Evolutionary conservation across 2,888 invertebrate genomes (phyloP).

Genomic region (Vanessa cardui): DNA sequence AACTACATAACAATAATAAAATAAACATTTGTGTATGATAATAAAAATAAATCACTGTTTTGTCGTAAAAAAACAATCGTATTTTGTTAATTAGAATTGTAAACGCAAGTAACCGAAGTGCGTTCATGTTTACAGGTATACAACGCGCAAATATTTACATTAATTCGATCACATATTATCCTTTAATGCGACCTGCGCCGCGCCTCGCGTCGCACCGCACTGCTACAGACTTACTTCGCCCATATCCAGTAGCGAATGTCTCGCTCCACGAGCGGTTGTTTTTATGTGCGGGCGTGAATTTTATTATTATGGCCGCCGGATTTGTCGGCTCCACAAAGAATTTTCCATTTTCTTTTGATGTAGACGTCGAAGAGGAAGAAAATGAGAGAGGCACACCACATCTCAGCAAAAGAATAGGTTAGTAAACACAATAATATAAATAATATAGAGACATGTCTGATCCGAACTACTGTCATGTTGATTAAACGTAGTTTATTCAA

Average conservation of each 20-base stretch:
- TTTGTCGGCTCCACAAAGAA: slow-evolving; percentile 78
- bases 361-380: slow-evolving; percentile 71
- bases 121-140: too few relatives aligned
- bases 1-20: too few relatives aligned
- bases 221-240: slow-evolving; percentile 5
- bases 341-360: slow-evolving; percentile 79
- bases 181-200: slow-evolving; percentile 17
- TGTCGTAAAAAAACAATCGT: too few relatives aligned
- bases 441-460: neutral
- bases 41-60: too few relatives aligned
- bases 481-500: neutral
- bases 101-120: too few relatives aligned
- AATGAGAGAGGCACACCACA: slow-evolving; percentile 60
- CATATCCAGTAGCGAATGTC: slow-evolving; percentile 16
- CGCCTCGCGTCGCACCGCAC: slow-evolving; percentile 16
- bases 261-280: slow-evolving; percentile 26
- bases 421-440: slow-evolving; percentile 43
- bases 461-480: slow-evolving; percentile 1
- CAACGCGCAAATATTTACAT: too few relatives aligned
- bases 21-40: too few relatives aligned
- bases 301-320: slow-evolving; percentile 63
- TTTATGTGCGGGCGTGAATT: neutral
- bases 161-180: neutral
- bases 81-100: too few relatives aligned
- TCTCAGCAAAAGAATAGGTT: slow-evolving; percentile 68